Conservation (phyloP, 2,888 invertebrate species). For the Drosophila nr. medialis region DNA sequence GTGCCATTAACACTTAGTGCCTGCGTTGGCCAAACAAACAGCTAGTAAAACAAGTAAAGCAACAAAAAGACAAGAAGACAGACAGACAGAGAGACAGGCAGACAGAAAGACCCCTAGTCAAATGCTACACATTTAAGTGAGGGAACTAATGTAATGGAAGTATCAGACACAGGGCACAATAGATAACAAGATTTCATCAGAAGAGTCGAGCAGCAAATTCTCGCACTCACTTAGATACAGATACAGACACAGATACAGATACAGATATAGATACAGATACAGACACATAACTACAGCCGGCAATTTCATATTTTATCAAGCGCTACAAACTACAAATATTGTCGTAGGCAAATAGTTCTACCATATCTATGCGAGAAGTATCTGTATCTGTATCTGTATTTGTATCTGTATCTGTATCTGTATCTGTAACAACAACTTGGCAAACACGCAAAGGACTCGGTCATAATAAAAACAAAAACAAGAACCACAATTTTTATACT, state of each 20-base stretch:
- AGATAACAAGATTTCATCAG: slow-evolving; percentile 74
- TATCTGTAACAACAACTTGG: slow-evolving; percentile 47
- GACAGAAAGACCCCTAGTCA: slow-evolving; percentile 4
- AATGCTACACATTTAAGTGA: slow-evolving; percentile 28
- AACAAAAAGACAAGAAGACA: slow-evolving; percentile 8
- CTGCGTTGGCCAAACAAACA: slow-evolving; percentile 42
- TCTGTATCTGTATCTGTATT: slow-evolving; percentile 27
- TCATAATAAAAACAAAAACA: slow-evolving; percentile 29
- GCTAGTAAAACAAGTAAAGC: slow-evolving; percentile 17
- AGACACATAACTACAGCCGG: slow-evolving; percentile 33
- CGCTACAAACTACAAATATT: slow-evolving; percentile 69
- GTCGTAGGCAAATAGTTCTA: slow-evolving; percentile 68
- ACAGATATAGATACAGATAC: slow-evolving; percentile 25
- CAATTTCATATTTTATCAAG: slow-evolving; percentile 78
- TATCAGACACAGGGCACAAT: slow-evolving; percentile 18
- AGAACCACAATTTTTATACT: slow-evolving; percentile 35
- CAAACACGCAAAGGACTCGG: slow-evolving; percentile 63
- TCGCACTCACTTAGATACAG: slow-evolving; percentile 37
- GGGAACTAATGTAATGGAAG: slow-evolving; percentile 7
- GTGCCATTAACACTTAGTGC: slow-evolving; percentile 81
- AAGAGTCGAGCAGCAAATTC: slow-evolving; percentile 54
- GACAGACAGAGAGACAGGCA: background rate
- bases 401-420: slow-evolving; percentile 23
- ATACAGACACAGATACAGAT: slow-evolving; percentile 17
- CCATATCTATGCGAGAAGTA: slow-evolving; percentile 51